phyloP scores from a whole-genome alignment of 2,888 invertebrate species.

The Chaitophorus viminalis region DNA sequence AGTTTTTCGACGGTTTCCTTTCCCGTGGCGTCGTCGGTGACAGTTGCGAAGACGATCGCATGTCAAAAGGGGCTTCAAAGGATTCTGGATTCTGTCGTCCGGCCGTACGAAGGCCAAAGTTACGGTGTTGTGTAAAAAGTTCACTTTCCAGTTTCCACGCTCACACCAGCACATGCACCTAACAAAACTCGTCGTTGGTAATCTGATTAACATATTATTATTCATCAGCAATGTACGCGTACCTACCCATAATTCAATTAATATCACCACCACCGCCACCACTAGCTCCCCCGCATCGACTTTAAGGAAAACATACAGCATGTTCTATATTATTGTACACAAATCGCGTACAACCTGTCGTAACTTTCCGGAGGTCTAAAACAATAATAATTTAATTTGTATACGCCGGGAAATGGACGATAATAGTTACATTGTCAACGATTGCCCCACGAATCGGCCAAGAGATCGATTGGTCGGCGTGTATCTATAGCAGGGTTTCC shows the following conservation, averaged over 20 bases:
- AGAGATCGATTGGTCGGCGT: no score
- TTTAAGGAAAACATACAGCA: background rate
- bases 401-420: background rate
- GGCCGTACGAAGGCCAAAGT: background rate
- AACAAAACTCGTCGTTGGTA: slow-evolving; percentile 15
- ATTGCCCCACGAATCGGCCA: no score
- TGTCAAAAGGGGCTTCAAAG: background rate
- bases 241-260: slow-evolving; percentile 9
- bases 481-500: no score
- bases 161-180: background rate
- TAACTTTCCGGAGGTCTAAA: background rate
- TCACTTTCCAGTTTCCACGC: background rate
- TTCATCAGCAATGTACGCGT: slow-evolving; percentile 1
- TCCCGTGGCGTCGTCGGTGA: background rate
- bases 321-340: no score
- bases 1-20: background rate
- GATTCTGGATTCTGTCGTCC: background rate
- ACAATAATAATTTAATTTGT: background rate
- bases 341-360: background rate
- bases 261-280: background rate
- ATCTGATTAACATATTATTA: slow-evolving; percentile 30
- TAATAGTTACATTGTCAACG: no score
- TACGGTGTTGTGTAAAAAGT: background rate
- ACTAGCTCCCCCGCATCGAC: background rate
- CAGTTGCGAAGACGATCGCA: background rate